phyloP scores from a whole-genome alignment of 2,797 vertebrate genomes.

The Lepilemur septentrionalis region DNA sequence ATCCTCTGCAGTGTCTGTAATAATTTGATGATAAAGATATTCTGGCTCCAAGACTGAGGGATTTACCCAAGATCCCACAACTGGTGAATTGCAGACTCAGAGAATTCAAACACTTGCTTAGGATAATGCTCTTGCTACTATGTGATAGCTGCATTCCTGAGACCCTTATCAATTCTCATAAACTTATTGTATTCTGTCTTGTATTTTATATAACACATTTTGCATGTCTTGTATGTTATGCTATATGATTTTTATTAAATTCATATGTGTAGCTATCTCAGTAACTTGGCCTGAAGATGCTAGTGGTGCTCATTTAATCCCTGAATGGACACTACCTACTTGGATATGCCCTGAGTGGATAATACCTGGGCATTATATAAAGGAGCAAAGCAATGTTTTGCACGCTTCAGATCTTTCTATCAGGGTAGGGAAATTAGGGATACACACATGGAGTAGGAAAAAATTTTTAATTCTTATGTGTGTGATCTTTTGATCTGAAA shows the following conservation, averaged over 20 bases:
- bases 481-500: not conserved
- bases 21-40: not conserved
- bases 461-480: not conserved
- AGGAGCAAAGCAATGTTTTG: not conserved
- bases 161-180: not conserved
- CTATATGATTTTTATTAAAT: not conserved
- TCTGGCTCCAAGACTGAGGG: not conserved
- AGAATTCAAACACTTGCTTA: not conserved
- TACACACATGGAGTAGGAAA: not conserved
- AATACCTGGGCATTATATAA: not conserved
- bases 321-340: not conserved
- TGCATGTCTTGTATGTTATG: not conserved
- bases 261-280: not conserved
- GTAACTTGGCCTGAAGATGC: slow-evolving; percentile 34
- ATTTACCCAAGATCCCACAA: not conserved
- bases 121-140: not conserved
- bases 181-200: not conserved
- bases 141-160: not conserved
- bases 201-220: not conserved
- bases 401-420: not conserved
- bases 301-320: not conserved
- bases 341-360: not conserved
- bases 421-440: not conserved
- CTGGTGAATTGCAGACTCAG: not conserved
- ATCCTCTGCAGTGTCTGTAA: not conserved